Percentiles rank a stretch among this genome's conserved stretches.
Evolutionary conservation across 1,140 invertebrate genomes (phyloP).

Genomic region (Drosophila carrolli): DNA sequence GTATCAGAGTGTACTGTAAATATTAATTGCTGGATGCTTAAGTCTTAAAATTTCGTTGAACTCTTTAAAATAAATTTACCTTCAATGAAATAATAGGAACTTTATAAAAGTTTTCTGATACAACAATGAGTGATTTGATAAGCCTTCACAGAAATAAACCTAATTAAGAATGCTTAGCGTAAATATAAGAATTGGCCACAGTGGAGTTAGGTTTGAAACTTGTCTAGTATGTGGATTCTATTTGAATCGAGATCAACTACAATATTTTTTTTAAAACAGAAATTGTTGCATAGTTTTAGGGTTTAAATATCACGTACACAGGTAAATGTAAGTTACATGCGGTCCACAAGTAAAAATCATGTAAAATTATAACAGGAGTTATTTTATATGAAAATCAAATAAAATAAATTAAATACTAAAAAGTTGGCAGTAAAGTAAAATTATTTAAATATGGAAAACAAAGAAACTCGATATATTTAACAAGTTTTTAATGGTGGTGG

Average conservation of each 20-base stretch:
- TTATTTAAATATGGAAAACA: too few species aligned
- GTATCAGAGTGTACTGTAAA: conserved; percentile 21
- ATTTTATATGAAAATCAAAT: too few species aligned
- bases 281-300: not conserved
- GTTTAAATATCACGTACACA: not conserved
- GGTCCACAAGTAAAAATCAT: not conserved
- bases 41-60: not conserved
- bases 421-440: too few species aligned
- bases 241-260: not conserved
- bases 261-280: not conserved
- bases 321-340: not conserved
- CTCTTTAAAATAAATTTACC: not conserved
- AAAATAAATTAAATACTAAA: too few species aligned
- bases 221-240: not conserved
- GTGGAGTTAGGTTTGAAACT: conserved; percentile 1
- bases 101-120: too few species aligned
- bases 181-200: too few species aligned
- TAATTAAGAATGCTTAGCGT: too few species aligned
- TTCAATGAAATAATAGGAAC: not conserved
- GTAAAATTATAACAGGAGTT: too few species aligned
- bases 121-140: too few species aligned
- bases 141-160: too few species aligned
- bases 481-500: too few species aligned
- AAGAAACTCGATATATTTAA: too few species aligned
- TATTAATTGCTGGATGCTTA: conserved; percentile 9